A percentile compares a stretch with the other conserved stretches of the same genome.
These are phyloP conservation scores for Limnephilus marmoratus DNA, from an alignment of 2,888 invertebrate genomes.

Conservation along the genomic window DNA sequence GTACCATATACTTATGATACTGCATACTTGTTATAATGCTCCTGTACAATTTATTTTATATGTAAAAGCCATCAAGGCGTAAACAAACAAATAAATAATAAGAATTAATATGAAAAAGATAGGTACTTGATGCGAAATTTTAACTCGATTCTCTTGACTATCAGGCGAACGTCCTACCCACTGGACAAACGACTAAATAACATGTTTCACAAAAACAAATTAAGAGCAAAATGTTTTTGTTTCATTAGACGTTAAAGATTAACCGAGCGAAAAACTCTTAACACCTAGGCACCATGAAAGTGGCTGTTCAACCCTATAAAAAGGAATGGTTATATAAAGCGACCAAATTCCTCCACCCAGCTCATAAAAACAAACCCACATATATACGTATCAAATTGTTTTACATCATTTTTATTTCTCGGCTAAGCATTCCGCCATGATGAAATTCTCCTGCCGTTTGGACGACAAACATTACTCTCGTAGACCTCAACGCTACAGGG, in stretches of 20 bases:
- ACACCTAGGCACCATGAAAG: background rate
- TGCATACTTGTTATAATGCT: no score
- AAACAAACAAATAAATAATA: no score
- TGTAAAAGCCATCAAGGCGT: no score
- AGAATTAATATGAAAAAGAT: background rate
- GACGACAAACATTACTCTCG: slow-evolving; percentile 41
- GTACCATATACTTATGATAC: no score
- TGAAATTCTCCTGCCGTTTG: slow-evolving; percentile 27
- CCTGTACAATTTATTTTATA: no score
- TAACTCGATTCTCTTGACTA: background rate
- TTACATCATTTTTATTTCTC: slow-evolving; percentile 50
- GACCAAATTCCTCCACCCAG: slow-evolving; percentile 35
- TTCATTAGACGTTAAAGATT: background rate
- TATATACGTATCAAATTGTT: slow-evolving; percentile 14
- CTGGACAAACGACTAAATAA: background rate
- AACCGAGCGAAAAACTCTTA: background rate
- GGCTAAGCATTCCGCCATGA: slow-evolving; percentile 50
- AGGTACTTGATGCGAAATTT: background rate
- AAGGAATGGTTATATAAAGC: slow-evolving; percentile 22
- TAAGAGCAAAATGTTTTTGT: background rate
- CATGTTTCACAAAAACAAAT: background rate
- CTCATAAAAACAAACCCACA: slow-evolving; percentile 9
- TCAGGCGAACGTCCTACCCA: background rate
- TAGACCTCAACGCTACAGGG: slow-evolving; percentile 22
- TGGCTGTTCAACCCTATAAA: background rate